Percentiles rank a stretch among this genome's conserved stretches.
These are phyloP conservation scores for Littorina saxatilis DNA, from an alignment of 1,140 invertebrate genomes.

Conservation along the genomic window DNA sequence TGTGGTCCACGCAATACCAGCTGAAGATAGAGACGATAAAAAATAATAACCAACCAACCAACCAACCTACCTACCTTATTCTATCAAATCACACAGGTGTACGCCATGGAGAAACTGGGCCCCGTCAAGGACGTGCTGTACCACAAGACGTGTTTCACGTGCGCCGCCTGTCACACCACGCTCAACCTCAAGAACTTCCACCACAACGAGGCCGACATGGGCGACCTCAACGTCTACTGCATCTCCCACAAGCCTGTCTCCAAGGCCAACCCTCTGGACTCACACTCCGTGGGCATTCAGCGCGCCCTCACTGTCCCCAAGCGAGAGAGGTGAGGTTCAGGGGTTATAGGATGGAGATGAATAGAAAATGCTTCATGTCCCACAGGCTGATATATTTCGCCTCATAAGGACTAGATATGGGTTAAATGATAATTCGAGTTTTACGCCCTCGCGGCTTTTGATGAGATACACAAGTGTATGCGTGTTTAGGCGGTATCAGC, in stretches of 20 bases:
- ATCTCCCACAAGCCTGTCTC: slow-evolving; percentile 39
- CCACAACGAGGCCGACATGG: slow-evolving; percentile 44
- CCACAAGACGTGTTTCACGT: slow-evolving; percentile 52
- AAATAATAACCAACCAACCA: too few species aligned
- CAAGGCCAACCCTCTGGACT: slow-evolving; percentile 7
- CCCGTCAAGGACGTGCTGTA: slow-evolving; percentile 51
- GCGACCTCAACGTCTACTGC: slow-evolving; percentile 49
- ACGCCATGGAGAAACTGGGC: slow-evolving; percentile 49
- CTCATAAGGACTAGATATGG: too few species aligned
- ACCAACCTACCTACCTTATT: too few species aligned
- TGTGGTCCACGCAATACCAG: too few species aligned
- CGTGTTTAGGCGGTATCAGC: too few species aligned
- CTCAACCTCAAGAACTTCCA: slow-evolving; percentile 48
- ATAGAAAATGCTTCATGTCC: too few species aligned
- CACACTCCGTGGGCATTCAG: slow-evolving; percentile 18
- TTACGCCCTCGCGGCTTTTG: too few species aligned
- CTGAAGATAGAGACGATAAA: too few species aligned
- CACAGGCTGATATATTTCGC: too few species aligned
- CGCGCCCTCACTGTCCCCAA: slow-evolving; percentile 25
- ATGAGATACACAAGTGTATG: too few species aligned
- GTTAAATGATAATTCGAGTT: too few species aligned
- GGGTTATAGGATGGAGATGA: too few species aligned
- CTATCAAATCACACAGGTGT: slow-evolving; percentile 33
- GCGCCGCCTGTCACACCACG: slow-evolving; percentile 38
- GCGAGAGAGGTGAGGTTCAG: not conserved